Conservation (phyloP, 2,888 invertebrate genomes). For the Sinotaia quadrata region DNA sequence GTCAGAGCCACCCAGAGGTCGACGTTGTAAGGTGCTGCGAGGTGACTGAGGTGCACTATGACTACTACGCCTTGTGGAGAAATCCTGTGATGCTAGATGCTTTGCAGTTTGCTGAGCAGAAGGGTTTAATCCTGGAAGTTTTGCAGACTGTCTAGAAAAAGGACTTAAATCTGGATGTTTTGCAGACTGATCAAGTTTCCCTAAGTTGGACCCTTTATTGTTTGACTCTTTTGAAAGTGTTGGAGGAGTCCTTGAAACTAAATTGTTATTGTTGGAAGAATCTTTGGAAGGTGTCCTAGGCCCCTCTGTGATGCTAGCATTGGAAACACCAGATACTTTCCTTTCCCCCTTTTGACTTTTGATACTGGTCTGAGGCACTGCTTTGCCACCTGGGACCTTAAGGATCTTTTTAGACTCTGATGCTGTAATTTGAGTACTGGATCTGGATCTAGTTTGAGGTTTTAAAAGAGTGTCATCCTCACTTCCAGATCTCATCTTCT, state of each 20-base stretch:
- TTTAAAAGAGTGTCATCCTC: neutral
- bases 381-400: neutral
- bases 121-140: neutral
- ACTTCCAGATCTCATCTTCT: neutral
- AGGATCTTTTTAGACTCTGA: neutral
- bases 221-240: neutral
- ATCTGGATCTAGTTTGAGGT: neutral
- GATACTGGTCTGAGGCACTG: neutral
- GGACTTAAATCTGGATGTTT: neutral
- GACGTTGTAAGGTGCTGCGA: neutral
- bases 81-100: neutral
- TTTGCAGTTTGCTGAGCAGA: neutral
- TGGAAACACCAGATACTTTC: neutral
- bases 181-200: no score
- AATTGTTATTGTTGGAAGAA: neutral
- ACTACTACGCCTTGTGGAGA: neutral
- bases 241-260: neutral
- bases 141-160: neutral
- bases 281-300: neutral
- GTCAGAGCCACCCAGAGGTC: slow-evolving; percentile 26
- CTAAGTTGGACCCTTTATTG: neutral
- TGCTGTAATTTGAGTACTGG: no score
- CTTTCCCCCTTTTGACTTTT: neutral
- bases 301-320: neutral
- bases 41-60: neutral